Evolutionary conservation across 2,113 vertebrate species (phyloP).

Genomic region (Tor tambroides): DNA sequence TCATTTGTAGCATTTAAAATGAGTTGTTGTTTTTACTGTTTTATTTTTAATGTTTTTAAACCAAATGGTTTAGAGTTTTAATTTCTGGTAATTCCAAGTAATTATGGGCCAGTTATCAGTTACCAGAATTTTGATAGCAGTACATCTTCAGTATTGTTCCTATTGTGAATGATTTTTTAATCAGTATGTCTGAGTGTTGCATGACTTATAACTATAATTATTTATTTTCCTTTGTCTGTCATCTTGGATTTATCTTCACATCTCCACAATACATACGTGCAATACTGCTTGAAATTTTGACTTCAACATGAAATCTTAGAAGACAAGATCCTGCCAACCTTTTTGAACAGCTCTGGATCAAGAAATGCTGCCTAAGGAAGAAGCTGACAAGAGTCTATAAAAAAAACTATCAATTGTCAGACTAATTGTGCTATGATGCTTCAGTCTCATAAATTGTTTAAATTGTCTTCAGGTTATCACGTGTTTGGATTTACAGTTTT

Average conservation of each 20-base stretch:
- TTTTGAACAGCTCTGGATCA: background rate
- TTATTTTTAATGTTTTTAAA: no score
- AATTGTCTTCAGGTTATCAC: background rate
- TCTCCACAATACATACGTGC: background rate
- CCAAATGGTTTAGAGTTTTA: no score
- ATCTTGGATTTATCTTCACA: background rate
- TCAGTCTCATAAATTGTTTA: background rate
- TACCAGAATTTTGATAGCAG: no score
- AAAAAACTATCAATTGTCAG: background rate
- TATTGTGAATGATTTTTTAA: no score
- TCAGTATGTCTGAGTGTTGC: background rate
- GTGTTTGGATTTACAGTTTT: background rate
- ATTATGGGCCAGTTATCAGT: background rate
- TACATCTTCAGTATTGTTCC: no score
- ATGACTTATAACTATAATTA: background rate
- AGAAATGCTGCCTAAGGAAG: background rate
- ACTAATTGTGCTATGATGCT: background rate
- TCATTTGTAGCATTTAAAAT: no score
- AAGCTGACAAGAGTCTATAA: background rate
- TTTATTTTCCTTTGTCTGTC: background rate
- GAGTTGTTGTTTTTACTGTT: no score
- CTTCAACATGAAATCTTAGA: background rate
- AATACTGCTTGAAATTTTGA: background rate
- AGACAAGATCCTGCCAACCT: background rate
- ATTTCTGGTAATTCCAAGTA: background rate